These are phyloP conservation scores for Planiliza haematocheilus DNA, from an alignment of 2,113 vertebrate species.

Conservation along the genomic window DNA sequence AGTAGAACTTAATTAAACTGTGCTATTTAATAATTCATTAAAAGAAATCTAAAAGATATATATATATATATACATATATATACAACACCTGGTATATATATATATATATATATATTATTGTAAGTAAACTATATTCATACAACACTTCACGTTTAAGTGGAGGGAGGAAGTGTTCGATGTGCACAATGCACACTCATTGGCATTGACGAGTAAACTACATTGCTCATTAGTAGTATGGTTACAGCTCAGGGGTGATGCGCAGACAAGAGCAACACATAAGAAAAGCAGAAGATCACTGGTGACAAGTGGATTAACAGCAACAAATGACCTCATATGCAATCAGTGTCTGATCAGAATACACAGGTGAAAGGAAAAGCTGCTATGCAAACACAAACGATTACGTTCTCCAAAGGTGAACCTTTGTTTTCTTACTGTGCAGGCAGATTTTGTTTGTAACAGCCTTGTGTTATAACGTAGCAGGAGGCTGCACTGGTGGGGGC, in stretches of 20 bases:
- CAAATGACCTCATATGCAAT: conserved; percentile 1
- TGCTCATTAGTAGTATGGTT: neutral
- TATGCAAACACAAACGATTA: neutral
- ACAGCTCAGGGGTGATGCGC: no score
- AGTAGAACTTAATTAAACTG: neutral
- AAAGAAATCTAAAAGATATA: no score
- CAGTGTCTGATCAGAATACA: neutral
- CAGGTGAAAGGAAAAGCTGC: neutral
- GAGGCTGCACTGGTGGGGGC: neutral
- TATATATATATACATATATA: no score
- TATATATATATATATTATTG: no score
- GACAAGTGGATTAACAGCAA: neutral
- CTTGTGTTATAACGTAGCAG: neutral
- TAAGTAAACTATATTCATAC: no score
- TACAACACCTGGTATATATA: no score
- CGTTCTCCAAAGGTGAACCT: no score
- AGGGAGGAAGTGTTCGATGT: neutral
- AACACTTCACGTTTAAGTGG: neutral
- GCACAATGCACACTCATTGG: neutral
- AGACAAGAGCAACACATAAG: neutral
- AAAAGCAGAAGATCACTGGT: neutral
- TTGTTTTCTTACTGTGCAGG: no score
- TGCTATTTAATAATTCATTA: no score
- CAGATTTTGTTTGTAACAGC: neutral
- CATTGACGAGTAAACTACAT: neutral